phyloP scores from a whole-genome alignment of 2,888 invertebrate genomes.

The Drosophila kambysellisi region DNA sequence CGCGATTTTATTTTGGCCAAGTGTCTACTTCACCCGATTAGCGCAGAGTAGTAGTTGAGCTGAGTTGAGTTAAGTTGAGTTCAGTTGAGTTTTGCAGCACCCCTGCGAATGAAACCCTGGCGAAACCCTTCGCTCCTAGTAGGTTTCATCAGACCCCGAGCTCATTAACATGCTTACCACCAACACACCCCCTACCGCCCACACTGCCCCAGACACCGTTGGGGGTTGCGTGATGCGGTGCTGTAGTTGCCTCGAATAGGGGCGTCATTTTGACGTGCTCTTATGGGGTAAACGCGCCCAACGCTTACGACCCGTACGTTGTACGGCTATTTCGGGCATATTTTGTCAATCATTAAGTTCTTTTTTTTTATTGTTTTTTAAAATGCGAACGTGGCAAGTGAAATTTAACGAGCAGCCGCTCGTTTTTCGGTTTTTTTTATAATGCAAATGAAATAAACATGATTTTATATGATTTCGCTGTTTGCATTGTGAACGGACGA shows the following conservation, averaged over 20 bases:
- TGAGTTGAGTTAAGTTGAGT: slow-evolving; percentile 6
- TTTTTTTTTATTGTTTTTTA: slow-evolving; percentile 79
- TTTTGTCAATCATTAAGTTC: slow-evolving; percentile 78
- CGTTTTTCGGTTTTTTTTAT: slow-evolving; percentile 44
- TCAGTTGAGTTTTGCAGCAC: background rate
- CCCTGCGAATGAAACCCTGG: background rate
- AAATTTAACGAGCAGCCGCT: slow-evolving; percentile 70
- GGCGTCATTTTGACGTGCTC: slow-evolving; percentile 34
- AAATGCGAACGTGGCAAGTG: slow-evolving; percentile 62
- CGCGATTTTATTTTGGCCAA: background rate
- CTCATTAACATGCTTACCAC: slow-evolving; percentile 54
- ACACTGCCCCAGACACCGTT: slow-evolving; percentile 14
- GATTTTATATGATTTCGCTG: slow-evolving; percentile 76
- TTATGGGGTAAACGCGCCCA: slow-evolving; percentile 37
- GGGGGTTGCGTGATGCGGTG: slow-evolving; percentile 51
- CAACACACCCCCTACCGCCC: background rate
- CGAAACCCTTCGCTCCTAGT: background rate
- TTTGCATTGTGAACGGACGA: slow-evolving; percentile 17
- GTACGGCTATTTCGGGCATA: slow-evolving; percentile 52
- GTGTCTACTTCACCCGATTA: background rate
- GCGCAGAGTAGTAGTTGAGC: background rate
- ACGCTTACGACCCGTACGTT: slow-evolving; percentile 4
- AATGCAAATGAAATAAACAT: slow-evolving; percentile 82
- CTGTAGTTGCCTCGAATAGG: slow-evolving; percentile 13
- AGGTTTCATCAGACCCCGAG: background rate